A percentile compares a stretch with the other conserved stretches of the same genome.
Evolutionary conservation across 2,888 invertebrate genomes (phyloP).

Genomic region (Perdita meconis): DNA sequence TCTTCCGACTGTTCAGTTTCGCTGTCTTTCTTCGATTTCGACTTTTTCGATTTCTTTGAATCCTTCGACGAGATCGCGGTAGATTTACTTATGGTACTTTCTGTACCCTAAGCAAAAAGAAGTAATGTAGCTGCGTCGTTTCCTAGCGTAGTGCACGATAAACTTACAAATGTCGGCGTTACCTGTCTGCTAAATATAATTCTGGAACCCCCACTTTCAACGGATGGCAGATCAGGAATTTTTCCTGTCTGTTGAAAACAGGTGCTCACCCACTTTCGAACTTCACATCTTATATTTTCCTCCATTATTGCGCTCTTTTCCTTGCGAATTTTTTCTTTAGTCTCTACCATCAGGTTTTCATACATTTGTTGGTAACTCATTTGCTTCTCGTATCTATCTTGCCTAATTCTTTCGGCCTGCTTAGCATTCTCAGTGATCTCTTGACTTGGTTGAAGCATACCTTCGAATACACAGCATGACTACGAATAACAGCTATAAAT

Average conservation of each 20-base stretch:
- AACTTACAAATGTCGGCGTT: slow-evolving; percentile 21
- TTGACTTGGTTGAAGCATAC: slow-evolving; percentile 83
- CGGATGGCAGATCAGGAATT: slow-evolving; percentile 96
- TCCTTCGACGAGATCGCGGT: slow-evolving; percentile 90
- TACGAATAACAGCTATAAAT: background rate
- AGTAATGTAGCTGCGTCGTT: background rate
- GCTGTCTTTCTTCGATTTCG: slow-evolving; percentile 88
- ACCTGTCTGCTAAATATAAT: slow-evolving; percentile 92
- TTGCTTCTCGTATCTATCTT: slow-evolving; percentile 85
- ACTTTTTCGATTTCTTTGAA: slow-evolving; percentile 90
- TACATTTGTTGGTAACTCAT: slow-evolving; percentile 88
- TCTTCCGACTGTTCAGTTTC: slow-evolving; percentile 87
- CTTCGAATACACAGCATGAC: slow-evolving; percentile 59
- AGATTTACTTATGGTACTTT: slow-evolving; percentile 92
- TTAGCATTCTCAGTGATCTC: slow-evolving; percentile 78
- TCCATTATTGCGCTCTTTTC: slow-evolving; percentile 91
- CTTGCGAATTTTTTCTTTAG: slow-evolving; percentile 88
- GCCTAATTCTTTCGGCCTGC: slow-evolving; percentile 78
- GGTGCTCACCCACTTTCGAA: slow-evolving; percentile 94
- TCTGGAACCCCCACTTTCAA: slow-evolving; percentile 95
- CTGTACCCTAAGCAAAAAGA: slow-evolving; percentile 86
- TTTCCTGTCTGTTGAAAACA: slow-evolving; percentile 93
- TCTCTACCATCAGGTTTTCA: slow-evolving; percentile 87
- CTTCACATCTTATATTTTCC: slow-evolving; percentile 94
- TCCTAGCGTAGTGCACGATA: background rate